These are phyloP conservation scores for Acromyrmex charruanus DNA, from an alignment of 1,140 invertebrate species.

Conservation along the genomic window DNA sequence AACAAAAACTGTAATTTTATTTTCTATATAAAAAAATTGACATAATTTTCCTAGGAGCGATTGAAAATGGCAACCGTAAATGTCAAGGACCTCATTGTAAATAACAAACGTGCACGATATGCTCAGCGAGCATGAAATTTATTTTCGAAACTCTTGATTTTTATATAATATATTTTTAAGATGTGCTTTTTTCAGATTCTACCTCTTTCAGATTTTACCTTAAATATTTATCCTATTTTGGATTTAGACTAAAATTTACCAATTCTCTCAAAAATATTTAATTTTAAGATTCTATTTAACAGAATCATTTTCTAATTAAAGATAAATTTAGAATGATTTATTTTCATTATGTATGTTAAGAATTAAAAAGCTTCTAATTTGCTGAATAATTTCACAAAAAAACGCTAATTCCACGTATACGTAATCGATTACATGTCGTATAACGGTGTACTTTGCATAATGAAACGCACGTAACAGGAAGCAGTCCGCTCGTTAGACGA, in stretches of 20 bases:
- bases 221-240: neutral
- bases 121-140: neutral
- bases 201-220: neutral
- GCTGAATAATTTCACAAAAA: constrained; percentile 12
- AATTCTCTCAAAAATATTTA: neutral
- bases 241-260: neutral
- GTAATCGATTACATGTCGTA: constrained; percentile 21
- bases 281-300: neutral
- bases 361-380: neutral
- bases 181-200: neutral
- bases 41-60: constrained; percentile 52
- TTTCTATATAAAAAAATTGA: constrained; percentile 76
- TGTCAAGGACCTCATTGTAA: constrained; percentile 70
- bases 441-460: constrained; percentile 63
- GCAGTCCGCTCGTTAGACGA: neutral
- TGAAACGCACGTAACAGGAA: constrained; percentile 29
- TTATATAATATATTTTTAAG: neutral
- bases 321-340: neutral
- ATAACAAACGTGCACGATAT: constrained; percentile 42
- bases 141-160: neutral
- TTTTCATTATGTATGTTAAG: neutral
- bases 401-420: neutral
- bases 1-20: constrained; percentile 37
- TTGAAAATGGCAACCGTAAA: constrained; percentile 68
- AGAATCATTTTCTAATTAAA: neutral